Conservation (phyloP, 1,140 invertebrate species). For the Trichonephila clavipes region DNA sequence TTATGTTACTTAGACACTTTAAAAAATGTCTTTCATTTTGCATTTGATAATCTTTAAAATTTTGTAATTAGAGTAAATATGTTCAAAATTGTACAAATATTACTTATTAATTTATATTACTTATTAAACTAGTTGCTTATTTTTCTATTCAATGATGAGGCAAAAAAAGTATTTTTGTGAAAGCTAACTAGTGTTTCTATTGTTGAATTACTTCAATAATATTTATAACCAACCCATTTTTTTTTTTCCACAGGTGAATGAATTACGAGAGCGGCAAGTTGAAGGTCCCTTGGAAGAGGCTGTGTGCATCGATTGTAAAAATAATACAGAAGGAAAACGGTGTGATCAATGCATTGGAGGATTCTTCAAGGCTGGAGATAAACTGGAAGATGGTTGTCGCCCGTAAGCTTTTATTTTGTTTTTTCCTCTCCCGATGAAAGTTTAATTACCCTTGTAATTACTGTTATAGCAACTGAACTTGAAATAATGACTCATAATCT, state of each 20-base stretch:
- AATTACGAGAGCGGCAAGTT: constrained; percentile 61
- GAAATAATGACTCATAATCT: too few relatives aligned
- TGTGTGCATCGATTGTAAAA: constrained; percentile 91
- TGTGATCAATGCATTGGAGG: constrained; percentile 93
- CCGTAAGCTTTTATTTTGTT: constrained; percentile 83
- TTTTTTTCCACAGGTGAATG: constrained; percentile 47
- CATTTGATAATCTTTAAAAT: too few relatives aligned
- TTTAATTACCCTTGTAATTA: too few relatives aligned
- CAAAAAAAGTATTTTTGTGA: too few relatives aligned
- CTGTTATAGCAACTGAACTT: too few relatives aligned
- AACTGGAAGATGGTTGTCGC: constrained; percentile 87
- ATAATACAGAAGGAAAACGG: constrained; percentile 90
- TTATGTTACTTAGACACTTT: too few relatives aligned
- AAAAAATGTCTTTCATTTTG: too few relatives aligned
- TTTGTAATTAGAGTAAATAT: too few relatives aligned
- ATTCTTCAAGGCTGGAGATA: constrained; percentile 91
- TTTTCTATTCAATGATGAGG: neutral
- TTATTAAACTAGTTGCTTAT: neutral
- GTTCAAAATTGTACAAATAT: too few relatives aligned
- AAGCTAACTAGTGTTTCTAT: too few relatives aligned
- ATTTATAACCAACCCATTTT: neutral
- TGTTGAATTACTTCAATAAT: too few relatives aligned
- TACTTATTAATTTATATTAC: too few relatives aligned
- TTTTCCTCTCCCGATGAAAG: neutral
- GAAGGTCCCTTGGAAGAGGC: constrained; percentile 83